A percentile compares a stretch with the other conserved stretches of the same genome.
phyloP scores from a whole-genome alignment of 2,797 vertebrate genomes.

The Helicolenus hilgendorfi region DNA sequence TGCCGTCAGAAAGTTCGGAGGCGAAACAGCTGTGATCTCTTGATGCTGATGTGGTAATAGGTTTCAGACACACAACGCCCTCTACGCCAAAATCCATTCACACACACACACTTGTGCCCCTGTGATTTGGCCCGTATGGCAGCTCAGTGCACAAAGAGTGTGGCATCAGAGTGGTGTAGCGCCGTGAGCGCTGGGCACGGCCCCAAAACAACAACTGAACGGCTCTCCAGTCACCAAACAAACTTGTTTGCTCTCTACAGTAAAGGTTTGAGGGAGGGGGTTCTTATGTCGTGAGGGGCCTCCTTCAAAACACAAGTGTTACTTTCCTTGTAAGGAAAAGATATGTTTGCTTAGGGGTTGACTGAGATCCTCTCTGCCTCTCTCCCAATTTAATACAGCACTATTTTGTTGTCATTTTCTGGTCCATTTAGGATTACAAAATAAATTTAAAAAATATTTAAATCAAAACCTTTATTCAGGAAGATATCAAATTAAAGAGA shows the following conservation, averaged over 20 bases:
- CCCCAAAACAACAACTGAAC: slow-evolving; percentile 68
- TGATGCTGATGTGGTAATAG: slow-evolving; percentile 52
- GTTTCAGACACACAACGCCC: slow-evolving; percentile 14
- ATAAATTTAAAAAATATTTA: not conserved
- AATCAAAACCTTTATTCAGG: slow-evolving; percentile 2
- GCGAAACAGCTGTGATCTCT: slow-evolving; percentile 73
- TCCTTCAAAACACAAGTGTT: slow-evolving; percentile 52
- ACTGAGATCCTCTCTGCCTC: not conserved
- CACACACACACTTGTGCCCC: slow-evolving; percentile 38
- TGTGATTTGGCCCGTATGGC: slow-evolving; percentile 64
- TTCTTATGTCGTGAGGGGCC: slow-evolving; percentile 21
- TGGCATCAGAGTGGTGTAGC: slow-evolving; percentile 37
- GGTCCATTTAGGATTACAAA: not conserved
- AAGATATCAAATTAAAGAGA: slow-evolving; percentile 28
- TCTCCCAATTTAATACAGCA: not conserved
- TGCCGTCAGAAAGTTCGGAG: slow-evolving; percentile 69
- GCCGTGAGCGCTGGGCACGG: slow-evolving; percentile 62
- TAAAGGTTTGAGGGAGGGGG: slow-evolving; percentile 26
- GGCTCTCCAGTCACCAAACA: slow-evolving; percentile 67
- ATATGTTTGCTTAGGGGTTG: slow-evolving; percentile 15
- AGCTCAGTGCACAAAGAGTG: slow-evolving; percentile 51
- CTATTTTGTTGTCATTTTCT: not conserved
- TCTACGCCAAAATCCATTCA: slow-evolving; percentile 33
- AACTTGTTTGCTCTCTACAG: slow-evolving; percentile 56
- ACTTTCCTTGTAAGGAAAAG: not conserved